phyloP scores from a whole-genome alignment of 2,888 invertebrate species.

The Leucania comma region DNA sequence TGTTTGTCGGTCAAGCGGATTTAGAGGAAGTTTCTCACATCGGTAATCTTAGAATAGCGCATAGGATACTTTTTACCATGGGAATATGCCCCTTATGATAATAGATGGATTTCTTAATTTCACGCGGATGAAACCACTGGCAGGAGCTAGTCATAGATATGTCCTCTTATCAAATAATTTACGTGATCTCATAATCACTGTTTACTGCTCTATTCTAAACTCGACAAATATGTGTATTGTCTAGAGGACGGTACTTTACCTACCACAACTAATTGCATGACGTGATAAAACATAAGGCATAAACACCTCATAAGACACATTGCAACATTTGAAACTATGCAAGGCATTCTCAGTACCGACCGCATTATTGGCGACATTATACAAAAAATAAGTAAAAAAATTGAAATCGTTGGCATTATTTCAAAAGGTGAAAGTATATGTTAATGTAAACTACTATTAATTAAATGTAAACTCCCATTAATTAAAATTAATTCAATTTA shows the following conservation, averaged over 20 bases:
- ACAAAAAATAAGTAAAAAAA: background rate
- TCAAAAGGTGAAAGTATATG: background rate
- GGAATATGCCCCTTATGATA: no score
- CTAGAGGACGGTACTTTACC: conserved; percentile 25
- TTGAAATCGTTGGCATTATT: background rate
- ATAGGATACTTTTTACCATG: no score
- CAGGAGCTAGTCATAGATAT: background rate
- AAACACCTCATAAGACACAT: background rate
- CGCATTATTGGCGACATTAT: no score
- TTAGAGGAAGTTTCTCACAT: no score
- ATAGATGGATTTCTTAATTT: no score
- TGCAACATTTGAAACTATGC: background rate
- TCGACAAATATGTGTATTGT: conserved; percentile 35
- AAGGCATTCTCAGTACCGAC: background rate
- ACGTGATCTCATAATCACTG: conserved; percentile 26
- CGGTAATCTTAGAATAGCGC: no score
- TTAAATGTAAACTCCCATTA: background rate
- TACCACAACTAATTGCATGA: conserved; percentile 22
- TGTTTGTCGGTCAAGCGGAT: no score
- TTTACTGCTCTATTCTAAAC: conserved; percentile 20
- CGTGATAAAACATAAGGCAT: conserved; percentile 3
- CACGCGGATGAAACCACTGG: no score
- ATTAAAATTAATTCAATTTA: no score
- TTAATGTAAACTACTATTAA: background rate
- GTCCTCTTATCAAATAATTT: conserved; percentile 36